Percentiles rank a stretch among this genome's conserved stretches.
These are phyloP conservation scores for Pontoporia blainvillei DNA, from an alignment of 2,113 vertebrate genomes.

Conservation along the genomic window DNA sequence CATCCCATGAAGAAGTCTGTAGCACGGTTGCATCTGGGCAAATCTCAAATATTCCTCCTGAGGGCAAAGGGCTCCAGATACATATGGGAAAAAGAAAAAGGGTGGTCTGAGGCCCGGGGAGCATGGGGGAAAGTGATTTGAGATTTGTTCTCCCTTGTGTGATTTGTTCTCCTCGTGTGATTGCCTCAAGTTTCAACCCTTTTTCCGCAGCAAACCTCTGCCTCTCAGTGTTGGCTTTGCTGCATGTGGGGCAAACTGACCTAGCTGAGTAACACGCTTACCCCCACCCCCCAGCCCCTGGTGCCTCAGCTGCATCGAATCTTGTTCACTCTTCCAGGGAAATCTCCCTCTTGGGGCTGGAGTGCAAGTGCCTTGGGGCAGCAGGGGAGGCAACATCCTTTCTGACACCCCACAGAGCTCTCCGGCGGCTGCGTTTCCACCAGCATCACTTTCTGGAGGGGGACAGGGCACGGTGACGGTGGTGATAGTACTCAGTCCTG, in stretches of 20 bases:
- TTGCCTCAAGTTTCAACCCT: no score
- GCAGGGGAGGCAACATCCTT: background rate
- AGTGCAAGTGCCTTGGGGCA: background rate
- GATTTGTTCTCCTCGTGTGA: accelerated
- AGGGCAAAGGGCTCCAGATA: background rate
- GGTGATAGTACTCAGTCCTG: accelerated
- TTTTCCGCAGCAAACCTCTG: background rate
- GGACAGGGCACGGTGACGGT: accelerated
- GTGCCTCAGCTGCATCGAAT: accelerated
- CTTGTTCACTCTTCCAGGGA: accelerated
- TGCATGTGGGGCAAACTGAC: background rate
- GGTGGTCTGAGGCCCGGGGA: background rate
- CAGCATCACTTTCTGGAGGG: background rate
- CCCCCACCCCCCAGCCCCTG: accelerated
- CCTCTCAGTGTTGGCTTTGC: background rate
- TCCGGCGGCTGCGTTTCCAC: accelerated
- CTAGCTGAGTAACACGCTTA: background rate
- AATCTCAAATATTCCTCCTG: background rate
- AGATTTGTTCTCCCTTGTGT: background rate
- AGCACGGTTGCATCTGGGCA: accelerated
- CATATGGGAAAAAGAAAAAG: background rate
- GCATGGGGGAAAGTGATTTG: background rate
- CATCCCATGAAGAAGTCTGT: accelerated
- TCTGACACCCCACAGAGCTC: accelerated
- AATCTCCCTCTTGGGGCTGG: background rate